A percentile compares a stretch with the other conserved stretches of the same genome.
phyloP scores from a whole-genome alignment of 2,113 vertebrate genomes.

The Sorex fumeus region DNA sequence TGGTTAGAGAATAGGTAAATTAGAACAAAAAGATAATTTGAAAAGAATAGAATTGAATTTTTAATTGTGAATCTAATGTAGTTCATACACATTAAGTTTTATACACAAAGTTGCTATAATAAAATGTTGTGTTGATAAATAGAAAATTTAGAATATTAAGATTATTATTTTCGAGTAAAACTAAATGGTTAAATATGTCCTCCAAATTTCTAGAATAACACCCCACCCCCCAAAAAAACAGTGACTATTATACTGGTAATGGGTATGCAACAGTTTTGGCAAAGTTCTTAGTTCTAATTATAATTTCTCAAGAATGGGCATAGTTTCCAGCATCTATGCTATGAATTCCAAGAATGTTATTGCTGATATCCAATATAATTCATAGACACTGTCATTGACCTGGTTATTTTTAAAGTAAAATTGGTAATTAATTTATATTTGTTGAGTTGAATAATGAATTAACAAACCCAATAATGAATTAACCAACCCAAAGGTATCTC shows the following conservation, averaged over 20 bases:
- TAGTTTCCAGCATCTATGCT: neutral
- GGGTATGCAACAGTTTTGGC: too few species aligned
- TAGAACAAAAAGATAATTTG: too few species aligned
- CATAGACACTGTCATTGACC: neutral
- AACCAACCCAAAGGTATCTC: too few species aligned
- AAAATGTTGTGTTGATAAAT: too few species aligned
- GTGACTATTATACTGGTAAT: neutral
- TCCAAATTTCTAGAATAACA: neutral
- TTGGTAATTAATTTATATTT: neutral
- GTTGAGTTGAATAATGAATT: neutral
- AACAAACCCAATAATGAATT: neutral
- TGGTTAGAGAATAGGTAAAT: too few species aligned
- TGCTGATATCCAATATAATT: neutral
- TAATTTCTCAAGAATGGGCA: neutral
- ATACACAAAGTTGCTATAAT: too few species aligned
- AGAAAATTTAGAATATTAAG: too few species aligned
- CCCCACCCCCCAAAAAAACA: neutral
- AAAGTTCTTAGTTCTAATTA: neutral
- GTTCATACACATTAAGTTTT: too few species aligned
- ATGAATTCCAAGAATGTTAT: constrained; percentile 18
- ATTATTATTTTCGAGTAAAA: too few species aligned
- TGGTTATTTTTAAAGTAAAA: constrained; percentile 17
- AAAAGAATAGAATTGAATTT: too few species aligned
- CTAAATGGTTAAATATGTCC: neutral
- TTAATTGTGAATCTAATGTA: too few species aligned